Percentiles rank a stretch among this genome's conserved stretches.
These are phyloP conservation scores for Phyllostomus discolor DNA, from an alignment of 2,113 vertebrate genomes.

Conservation along the genomic window DNA sequence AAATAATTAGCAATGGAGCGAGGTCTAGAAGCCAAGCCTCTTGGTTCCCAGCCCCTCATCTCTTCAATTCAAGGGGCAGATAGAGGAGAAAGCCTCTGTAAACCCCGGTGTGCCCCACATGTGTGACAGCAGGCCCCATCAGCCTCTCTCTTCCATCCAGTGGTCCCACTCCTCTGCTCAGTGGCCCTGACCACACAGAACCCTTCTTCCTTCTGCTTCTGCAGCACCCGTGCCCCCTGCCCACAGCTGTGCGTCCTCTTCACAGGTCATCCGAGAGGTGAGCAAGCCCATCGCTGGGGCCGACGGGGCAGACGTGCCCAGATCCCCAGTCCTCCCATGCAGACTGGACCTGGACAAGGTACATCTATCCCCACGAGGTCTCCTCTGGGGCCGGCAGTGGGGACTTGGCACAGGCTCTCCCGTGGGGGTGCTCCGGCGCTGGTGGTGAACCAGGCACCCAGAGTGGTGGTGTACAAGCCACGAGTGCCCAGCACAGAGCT, in stretches of 20 bases:
- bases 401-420: neutral
- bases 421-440: neutral
- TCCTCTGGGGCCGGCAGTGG: neutral
- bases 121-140: neutral
- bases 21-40: neutral
- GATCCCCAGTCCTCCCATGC: conserved; percentile 88
- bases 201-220: neutral
- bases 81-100: neutral
- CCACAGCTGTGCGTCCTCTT: neutral
- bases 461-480: neutral
- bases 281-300: conserved; percentile 78
- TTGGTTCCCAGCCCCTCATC: neutral
- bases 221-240: neutral
- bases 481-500: neutral
- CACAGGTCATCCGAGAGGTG: conserved; percentile 92
- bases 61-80: neutral
- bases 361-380: neutral
- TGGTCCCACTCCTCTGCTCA: neutral
- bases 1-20: neutral
- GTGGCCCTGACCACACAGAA: neutral
- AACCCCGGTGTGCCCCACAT: too few relatives aligned
- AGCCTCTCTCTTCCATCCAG: neutral
- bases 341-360: conserved; percentile 96
- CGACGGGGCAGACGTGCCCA: conserved; percentile 80
- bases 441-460: neutral